phyloP scores from a whole-genome alignment of 2,888 invertebrate species.

The Rotaria macrura region DNA sequence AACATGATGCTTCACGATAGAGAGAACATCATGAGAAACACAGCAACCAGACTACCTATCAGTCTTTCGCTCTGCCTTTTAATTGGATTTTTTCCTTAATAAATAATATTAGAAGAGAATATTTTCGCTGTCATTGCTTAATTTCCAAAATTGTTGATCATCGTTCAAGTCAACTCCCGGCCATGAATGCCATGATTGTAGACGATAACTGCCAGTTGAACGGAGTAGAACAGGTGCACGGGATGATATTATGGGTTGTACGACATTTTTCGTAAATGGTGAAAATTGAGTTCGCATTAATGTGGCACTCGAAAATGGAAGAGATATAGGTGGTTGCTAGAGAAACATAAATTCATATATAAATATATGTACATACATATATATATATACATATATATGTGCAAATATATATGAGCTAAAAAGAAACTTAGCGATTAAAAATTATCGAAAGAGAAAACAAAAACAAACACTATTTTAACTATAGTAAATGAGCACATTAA shows the following conservation, averaged over 20 bases:
- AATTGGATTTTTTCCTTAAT: not conserved
- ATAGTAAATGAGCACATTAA: not conserved
- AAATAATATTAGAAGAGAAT: not conserved
- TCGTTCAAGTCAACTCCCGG: not conserved
- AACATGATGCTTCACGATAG: not conserved
- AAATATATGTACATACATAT: too few relatives aligned
- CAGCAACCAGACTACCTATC: not conserved
- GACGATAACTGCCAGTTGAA: not conserved
- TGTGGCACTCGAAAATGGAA: conserved; percentile 8
- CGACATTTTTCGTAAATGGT: not conserved
- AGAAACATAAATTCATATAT: not conserved
- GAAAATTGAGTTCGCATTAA: not conserved
- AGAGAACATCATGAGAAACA: not conserved
- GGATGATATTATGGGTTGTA: not conserved
- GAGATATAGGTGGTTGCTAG: not conserved
- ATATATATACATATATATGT: too few relatives aligned
- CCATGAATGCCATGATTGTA: conserved; percentile 22
- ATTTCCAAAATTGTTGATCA: not conserved
- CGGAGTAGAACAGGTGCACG: not conserved
- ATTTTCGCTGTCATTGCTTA: conserved; percentile 13
- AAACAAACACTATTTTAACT: too few relatives aligned
- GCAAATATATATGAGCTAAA: not conserved
- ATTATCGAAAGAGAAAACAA: not conserved
- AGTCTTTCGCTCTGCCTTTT: not conserved
- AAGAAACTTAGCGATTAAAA: not conserved